These are phyloP conservation scores for Cyclophora punctaria DNA, from an alignment of 2,888 invertebrate species.

Conservation along the genomic window DNA sequence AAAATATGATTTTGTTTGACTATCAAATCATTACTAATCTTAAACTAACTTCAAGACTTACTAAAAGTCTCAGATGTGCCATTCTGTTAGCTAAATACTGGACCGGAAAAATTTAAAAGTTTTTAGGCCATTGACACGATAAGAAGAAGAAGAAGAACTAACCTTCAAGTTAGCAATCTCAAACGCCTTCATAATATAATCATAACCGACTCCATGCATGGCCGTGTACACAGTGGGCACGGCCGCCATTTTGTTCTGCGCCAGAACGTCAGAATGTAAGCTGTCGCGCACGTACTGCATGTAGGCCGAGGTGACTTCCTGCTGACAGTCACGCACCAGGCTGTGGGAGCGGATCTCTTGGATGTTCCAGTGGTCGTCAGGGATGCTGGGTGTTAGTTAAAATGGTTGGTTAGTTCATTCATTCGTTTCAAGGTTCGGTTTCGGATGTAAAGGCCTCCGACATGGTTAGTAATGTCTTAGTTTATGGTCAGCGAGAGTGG, in stretches of 20 bases:
- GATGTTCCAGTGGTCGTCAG: conserved; percentile 85
- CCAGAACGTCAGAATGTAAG: conserved; percentile 69
- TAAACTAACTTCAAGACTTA: too few species aligned
- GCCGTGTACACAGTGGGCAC: conserved; percentile 91
- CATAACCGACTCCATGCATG: conserved; percentile 97
- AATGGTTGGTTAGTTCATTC: not conserved
- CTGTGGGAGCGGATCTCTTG: conserved; percentile 67
- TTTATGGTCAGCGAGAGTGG: too few species aligned
- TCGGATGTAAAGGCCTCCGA: too few species aligned
- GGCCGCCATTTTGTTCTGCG: conserved; percentile 71
- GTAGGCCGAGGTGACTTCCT: conserved; percentile 80
- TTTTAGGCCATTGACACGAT: too few species aligned
- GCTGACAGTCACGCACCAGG: conserved; percentile 80
- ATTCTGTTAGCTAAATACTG: too few species aligned
- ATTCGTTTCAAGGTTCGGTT: too few species aligned
- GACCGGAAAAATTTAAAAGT: too few species aligned
- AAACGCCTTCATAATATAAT: conserved; percentile 85
- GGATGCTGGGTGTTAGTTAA: conserved; percentile 69
- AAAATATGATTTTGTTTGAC: too few species aligned
- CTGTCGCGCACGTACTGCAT: conserved; percentile 73
- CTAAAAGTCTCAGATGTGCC: not conserved
- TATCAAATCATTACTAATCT: too few species aligned
- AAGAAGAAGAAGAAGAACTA: conserved; percentile 9
- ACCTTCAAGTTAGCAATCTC: conserved; percentile 83
- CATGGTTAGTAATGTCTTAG: too few species aligned